Conservation (phyloP, 2,113 vertebrate genomes). For the Melozone crissalis region DNA sequence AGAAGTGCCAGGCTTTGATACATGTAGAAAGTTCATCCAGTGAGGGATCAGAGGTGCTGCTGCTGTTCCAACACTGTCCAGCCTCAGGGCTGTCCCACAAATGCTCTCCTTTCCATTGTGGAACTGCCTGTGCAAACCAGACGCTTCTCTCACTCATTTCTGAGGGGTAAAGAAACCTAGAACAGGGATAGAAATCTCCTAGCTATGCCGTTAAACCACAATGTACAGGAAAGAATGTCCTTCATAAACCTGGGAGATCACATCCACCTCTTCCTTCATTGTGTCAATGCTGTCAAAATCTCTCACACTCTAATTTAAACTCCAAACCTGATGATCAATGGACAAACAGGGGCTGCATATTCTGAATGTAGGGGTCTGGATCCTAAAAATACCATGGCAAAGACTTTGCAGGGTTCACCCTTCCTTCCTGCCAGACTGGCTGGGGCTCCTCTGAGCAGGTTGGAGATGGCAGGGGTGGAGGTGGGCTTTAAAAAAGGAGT, state of each 20-base stretch:
- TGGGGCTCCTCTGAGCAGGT: neutral
- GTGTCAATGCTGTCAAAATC: constrained; percentile 22
- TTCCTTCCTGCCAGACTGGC: neutral
- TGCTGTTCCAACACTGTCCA: neutral
- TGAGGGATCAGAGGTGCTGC: neutral
- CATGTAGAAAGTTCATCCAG: neutral
- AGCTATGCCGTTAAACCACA: neutral
- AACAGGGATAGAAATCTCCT: neutral
- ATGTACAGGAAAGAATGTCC: constrained; percentile 27
- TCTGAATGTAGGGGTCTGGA: neutral
- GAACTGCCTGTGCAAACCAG: neutral
- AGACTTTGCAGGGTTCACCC: neutral
- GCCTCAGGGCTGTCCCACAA: neutral
- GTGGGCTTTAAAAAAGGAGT: constrained; percentile 1
- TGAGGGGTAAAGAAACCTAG: neutral
- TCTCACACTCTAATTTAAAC: neutral
- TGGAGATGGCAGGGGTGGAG: neutral
- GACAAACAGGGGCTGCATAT: neutral
- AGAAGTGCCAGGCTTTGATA: neutral
- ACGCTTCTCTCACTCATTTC: neutral
- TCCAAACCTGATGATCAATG: constrained; percentile 16
- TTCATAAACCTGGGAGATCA: neutral
- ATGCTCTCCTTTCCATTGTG: neutral
- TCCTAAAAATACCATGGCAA: neutral
- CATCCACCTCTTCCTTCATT: constrained; percentile 24